Evolutionary conservation across 1,140 invertebrate species (phyloP).

Genomic region (Meloidogyne floridensis): DNA sequence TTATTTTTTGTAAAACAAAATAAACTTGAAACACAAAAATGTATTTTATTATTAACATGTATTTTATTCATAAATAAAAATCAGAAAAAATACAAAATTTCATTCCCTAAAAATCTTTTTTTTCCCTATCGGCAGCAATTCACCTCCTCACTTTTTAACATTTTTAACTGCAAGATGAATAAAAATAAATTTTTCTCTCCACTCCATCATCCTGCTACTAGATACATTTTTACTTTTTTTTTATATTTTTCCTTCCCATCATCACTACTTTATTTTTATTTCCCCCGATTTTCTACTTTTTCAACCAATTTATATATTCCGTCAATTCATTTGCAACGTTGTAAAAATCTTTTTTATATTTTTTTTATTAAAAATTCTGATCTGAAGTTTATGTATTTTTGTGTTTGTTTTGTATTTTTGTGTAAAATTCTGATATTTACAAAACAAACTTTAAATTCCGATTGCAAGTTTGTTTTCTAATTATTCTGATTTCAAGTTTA

Average conservation of each 20-base stretch:
- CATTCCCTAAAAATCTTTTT: neutral
- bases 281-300: neutral
- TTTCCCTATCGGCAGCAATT: neutral
- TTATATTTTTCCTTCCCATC: neutral
- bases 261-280: neutral
- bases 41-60: no score
- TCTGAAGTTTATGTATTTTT: no score
- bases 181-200: neutral
- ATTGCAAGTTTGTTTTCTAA: no score
- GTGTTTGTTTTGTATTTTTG: no score
- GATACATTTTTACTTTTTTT: neutral
- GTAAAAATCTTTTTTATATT: neutral
- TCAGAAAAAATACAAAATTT: neutral
- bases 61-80: no score
- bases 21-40: no score
- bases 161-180: no score
- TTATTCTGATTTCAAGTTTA: neutral
- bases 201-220: neutral
- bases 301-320: neutral
- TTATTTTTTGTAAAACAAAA: no score
- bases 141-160: neutral
- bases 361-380: neutral
- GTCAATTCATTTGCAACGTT: constrained; percentile 5
- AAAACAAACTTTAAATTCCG: no score
- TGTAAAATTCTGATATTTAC: no score